Percentiles rank a stretch among this genome's conserved stretches.
These are phyloP conservation scores for Myotis vivesi DNA, from an alignment of 2,797 vertebrate genomes.

Conservation along the genomic window DNA sequence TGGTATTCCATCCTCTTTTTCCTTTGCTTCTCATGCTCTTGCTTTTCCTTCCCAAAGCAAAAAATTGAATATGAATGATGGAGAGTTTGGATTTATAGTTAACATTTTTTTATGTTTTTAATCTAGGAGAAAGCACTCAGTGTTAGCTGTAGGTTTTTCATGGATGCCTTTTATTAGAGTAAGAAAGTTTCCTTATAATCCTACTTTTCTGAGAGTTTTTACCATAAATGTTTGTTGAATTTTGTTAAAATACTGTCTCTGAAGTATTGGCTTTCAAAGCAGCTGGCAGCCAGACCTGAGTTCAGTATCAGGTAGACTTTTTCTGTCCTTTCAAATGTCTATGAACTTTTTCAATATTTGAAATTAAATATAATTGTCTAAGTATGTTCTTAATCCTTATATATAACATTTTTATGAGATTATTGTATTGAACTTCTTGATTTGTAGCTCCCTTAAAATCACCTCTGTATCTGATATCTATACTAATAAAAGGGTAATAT, in stretches of 20 bases:
- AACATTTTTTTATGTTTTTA: neutral
- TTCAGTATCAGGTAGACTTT: neutral
- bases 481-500: no score
- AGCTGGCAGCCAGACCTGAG: neutral
- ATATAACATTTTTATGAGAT: constrained; percentile 26
- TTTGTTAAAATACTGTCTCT: neutral
- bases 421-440: constrained; percentile 35
- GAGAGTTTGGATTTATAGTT: neutral
- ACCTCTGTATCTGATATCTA: constrained; percentile 9
- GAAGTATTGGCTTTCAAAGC: neutral
- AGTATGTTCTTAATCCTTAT: neutral
- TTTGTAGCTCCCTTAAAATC: constrained; percentile 53
- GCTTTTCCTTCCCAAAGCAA: neutral
- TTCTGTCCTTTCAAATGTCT: neutral
- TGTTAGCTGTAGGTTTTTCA: neutral
- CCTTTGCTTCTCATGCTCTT: neutral
- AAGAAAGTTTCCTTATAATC: neutral
- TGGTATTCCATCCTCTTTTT: neutral
- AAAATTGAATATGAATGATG: neutral
- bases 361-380: constrained; percentile 7
- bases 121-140: neutral
- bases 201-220: neutral
- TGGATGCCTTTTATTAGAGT: neutral
- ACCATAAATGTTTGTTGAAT: neutral
- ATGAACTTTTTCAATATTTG: constrained; percentile 23